Conservation (phyloP, 37 sponge, comb jelly and placozoan species). For the Aplysina aerophoba region DNA sequence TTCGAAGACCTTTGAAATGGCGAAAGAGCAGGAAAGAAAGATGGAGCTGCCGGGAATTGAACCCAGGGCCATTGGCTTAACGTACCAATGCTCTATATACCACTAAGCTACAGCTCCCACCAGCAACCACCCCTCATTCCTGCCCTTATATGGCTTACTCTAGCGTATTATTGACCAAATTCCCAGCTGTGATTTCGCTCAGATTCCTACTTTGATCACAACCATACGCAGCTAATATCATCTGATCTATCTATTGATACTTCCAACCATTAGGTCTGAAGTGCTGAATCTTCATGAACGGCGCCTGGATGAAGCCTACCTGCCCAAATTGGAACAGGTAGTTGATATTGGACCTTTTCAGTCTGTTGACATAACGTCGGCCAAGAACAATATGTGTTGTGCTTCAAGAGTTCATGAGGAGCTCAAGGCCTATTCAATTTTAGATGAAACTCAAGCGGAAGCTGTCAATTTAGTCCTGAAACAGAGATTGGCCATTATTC, state of each 20-base stretch:
- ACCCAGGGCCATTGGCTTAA: too few relatives aligned
- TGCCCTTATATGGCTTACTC: too few relatives aligned
- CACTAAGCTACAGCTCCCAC: too few relatives aligned
- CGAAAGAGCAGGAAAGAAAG: too few relatives aligned
- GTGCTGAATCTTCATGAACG: neutral
- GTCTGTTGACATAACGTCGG: neutral
- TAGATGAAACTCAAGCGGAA: slow-evolving; percentile 41
- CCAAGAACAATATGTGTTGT: neutral
- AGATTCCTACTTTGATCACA: neutral
- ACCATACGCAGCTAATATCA: neutral
- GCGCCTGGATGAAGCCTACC: neutral
- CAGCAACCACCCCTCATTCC: too few relatives aligned
- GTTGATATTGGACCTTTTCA: neutral
- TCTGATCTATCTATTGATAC: neutral
- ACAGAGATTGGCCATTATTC: slow-evolving; percentile 45
- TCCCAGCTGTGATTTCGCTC: too few relatives aligned
- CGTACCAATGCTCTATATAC: too few relatives aligned
- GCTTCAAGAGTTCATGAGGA: neutral
- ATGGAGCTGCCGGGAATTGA: too few relatives aligned
- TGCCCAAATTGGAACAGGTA: neutral
- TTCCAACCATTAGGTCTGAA: neutral
- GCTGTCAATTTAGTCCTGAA: slow-evolving; percentile 43
- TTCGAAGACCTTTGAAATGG: too few relatives aligned
- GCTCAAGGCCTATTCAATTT: neutral
- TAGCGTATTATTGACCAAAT: too few relatives aligned